Conservation (phyloP, 2,888 invertebrate genomes). For the Trilocha varians region DNA sequence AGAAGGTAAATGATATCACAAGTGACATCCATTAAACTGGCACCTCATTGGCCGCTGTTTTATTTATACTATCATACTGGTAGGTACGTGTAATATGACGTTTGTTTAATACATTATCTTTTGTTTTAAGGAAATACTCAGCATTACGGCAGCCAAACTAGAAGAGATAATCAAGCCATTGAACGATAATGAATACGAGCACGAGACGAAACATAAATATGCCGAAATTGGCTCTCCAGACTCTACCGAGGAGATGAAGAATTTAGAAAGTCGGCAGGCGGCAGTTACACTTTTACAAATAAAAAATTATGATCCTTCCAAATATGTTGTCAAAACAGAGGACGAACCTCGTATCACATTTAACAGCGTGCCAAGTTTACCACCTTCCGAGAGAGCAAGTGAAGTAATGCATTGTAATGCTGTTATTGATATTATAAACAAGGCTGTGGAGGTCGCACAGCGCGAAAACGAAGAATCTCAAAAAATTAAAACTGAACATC, state of each 20-base stretch:
- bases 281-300: slow-evolving; percentile 67
- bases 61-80: slow-evolving; percentile 53
- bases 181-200: slow-evolving; percentile 45
- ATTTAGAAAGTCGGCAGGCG: slow-evolving; percentile 66
- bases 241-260: slow-evolving; percentile 70
- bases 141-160: slow-evolving; percentile 71
- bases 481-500: slow-evolving; percentile 45
- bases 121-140: slow-evolving; percentile 73
- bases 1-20: slow-evolving; percentile 49
- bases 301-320: slow-evolving; percentile 66
- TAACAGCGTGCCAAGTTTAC: slow-evolving; percentile 72
- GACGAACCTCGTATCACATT: slow-evolving; percentile 72
- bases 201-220: slow-evolving; percentile 47
- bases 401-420: slow-evolving; percentile 71
- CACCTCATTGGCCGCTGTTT: slow-evolving; percentile 54
- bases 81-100: slow-evolving; percentile 31
- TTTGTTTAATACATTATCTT: slow-evolving; percentile 43
- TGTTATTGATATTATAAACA: slow-evolving; percentile 67
- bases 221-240: slow-evolving; percentile 63
- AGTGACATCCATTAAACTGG: slow-evolving; percentile 42
- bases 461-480: slow-evolving; percentile 63
- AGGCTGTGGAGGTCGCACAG: slow-evolving; percentile 68
- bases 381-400: slow-evolving; percentile 68
- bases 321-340: slow-evolving; percentile 57
- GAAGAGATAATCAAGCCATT: slow-evolving; percentile 72